These are phyloP conservation scores for Carduelis carduelis DNA, from an alignment of 2,797 vertebrate species.

Conservation along the genomic window DNA sequence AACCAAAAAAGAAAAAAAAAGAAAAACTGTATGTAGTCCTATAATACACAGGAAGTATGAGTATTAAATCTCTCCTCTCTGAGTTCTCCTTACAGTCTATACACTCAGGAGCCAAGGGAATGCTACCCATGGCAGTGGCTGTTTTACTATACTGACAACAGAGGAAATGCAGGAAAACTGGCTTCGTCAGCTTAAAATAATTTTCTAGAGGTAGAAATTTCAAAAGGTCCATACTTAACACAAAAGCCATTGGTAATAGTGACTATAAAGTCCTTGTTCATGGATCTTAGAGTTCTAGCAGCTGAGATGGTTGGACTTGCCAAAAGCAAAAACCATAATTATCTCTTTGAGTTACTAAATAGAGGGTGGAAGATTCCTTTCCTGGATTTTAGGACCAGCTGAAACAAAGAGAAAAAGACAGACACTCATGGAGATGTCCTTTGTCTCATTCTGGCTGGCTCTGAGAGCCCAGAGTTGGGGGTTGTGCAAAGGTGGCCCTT, in stretches of 20 bases:
- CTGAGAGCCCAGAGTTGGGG: neutral
- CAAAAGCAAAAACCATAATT: neutral
- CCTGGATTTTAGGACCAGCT: neutral
- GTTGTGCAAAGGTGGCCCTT: neutral
- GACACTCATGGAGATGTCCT: neutral
- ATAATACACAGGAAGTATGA: neutral
- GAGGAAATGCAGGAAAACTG: neutral
- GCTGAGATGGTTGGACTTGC: neutral
- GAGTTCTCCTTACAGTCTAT: neutral
- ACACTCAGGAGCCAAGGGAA: neutral
- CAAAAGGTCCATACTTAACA: neutral
- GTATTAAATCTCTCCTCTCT: neutral
- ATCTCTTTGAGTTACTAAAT: neutral
- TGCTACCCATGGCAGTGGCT: neutral
- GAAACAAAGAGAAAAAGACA: neutral
- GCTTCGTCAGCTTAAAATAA: neutral
- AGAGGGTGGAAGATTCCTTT: neutral
- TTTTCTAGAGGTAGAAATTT: neutral
- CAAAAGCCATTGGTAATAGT: neutral
- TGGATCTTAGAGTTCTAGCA: neutral
- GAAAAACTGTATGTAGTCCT: neutral
- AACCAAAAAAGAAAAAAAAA: neutral
- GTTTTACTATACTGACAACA: neutral
- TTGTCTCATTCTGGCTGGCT: neutral
- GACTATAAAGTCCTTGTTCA: neutral